Base-by-base conservation (phyloP, 1,140 invertebrate genomes). In the Trichomalopsis sarcophagae region DNA sequence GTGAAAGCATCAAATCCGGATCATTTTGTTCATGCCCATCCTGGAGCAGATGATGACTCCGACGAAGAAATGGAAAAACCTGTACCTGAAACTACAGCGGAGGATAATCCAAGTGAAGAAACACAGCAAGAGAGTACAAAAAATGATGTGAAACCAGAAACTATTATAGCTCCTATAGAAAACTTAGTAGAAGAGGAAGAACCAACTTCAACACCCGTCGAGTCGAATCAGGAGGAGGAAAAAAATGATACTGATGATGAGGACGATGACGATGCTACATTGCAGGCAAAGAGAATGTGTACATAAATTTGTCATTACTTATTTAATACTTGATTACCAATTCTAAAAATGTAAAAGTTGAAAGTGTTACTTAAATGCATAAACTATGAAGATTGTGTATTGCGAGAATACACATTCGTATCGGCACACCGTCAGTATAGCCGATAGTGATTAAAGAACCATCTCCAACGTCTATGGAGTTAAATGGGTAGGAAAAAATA, bases 21-120 rank as follows among this genome's bases (percentile, higher is more conserved):
- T 73, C 88, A 91, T 73, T 89, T 89, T 73, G 89, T 95, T 84
- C 93, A 94, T 2, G 93, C 94, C 40, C 95, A 95, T 92, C 95
- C 95, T 76, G 95, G 94, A 44, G 94, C 93, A 23, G 93, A 93
- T 81, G 90, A 93, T 44, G 91, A 92, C 50, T 94, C 94, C 80
- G 93, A 94, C 79, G 94, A 95, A 81, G 93, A 93, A 81, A 92
- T 84, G 47, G 85, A 83, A 30, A 84, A 83, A 44, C 71, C 71
- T 17, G 33, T n/a, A 55, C 27, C 50, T 71, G 83, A 83, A 74
- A 62, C 13, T 68, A 0, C 17, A 55, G 27, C 21, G 1, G 27
- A 74, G 69, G 76, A 75, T 14, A 66, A 86, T 30, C 33, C 44
- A 6, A 79, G 84, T 2, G 75, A 78, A 40, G 85, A 33, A 27